phyloP scores from a whole-genome alignment of 2,113 vertebrate species.

The Rhea americana region DNA sequence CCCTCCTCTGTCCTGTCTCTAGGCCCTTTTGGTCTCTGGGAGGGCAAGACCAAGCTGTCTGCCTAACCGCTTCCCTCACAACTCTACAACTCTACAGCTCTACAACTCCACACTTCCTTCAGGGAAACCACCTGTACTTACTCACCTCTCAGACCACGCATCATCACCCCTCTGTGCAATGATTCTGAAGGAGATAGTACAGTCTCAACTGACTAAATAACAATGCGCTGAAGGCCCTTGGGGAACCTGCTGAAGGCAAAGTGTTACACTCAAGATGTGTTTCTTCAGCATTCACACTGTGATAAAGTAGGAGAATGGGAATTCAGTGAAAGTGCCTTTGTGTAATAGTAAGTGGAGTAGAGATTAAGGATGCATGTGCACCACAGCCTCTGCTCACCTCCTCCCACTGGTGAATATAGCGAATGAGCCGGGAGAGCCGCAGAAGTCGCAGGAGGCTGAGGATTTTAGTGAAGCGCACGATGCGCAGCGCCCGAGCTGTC shows the following conservation, averaged over 20 bases:
- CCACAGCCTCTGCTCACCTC: constrained; percentile 83
- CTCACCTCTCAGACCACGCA: neutral
- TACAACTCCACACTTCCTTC: neutral
- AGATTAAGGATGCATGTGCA: neutral
- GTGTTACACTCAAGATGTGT: neutral
- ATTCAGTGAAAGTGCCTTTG: neutral
- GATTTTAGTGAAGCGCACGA: constrained; percentile 98
- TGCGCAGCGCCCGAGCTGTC: constrained; percentile 93
- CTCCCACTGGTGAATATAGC: constrained; percentile 99
- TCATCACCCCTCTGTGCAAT: neutral
- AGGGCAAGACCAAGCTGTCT: neutral
- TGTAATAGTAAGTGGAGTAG: neutral
- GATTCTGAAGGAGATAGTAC: neutral
- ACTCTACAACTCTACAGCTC: neutral
- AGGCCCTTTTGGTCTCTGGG: neutral
- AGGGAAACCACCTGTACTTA: neutral
- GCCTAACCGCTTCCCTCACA: neutral
- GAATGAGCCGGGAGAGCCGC: constrained; percentile 94
- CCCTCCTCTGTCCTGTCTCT: neutral
- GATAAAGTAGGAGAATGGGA: neutral
- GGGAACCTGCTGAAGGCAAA: neutral
- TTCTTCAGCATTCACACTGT: neutral
- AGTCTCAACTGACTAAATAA: neutral
- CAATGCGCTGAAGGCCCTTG: neutral
- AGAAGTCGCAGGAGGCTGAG: constrained; percentile 94